A percentile compares a stretch with the other conserved stretches of the same genome.
These are phyloP conservation scores for Rhagium mordax DNA, from an alignment of 2,888 invertebrate genomes.

Conservation along the genomic window DNA sequence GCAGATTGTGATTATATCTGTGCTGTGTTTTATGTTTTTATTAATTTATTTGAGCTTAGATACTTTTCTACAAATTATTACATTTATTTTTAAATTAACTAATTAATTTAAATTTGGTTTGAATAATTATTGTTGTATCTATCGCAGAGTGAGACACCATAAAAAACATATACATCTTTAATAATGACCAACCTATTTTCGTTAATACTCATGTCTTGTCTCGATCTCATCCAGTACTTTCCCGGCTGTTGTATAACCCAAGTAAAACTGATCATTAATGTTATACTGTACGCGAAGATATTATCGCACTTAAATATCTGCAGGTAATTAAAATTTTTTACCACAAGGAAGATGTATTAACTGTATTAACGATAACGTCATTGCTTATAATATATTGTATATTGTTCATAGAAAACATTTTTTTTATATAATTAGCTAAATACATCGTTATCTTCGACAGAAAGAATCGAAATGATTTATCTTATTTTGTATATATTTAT, in stretches of 20 bases:
- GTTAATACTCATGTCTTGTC: not conserved
- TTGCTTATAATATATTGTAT: slow-evolving; percentile 24
- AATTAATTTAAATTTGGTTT: too few species aligned
- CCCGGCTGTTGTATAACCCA: not conserved
- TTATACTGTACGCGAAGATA: slow-evolving; percentile 13
- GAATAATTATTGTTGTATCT: too few species aligned
- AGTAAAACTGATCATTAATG: not conserved
- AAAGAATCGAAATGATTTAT: not conserved
- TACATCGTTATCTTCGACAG: not conserved
- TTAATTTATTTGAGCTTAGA: too few species aligned
- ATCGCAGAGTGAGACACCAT: too few species aligned
- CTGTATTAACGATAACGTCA: slow-evolving; percentile 28
- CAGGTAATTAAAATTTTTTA: slow-evolving; percentile 29
- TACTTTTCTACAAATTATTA: too few species aligned
- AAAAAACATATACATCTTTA: too few species aligned
- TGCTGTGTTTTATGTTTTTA: too few species aligned
- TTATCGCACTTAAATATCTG: slow-evolving; percentile 25
- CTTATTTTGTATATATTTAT: not conserved
- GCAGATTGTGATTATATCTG: too few species aligned
- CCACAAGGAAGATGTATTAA: slow-evolving; percentile 32
- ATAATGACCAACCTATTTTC: not conserved
- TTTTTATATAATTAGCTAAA: slow-evolving; percentile 1
- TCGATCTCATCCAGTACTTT: not conserved
- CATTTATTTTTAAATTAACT: too few species aligned
- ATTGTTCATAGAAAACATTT: not conserved